A percentile compares a stretch with the other conserved stretches of the same genome.
Conservation (phyloP, 2,797 vertebrate genomes). For the Loriculus beryllinus region DNA sequence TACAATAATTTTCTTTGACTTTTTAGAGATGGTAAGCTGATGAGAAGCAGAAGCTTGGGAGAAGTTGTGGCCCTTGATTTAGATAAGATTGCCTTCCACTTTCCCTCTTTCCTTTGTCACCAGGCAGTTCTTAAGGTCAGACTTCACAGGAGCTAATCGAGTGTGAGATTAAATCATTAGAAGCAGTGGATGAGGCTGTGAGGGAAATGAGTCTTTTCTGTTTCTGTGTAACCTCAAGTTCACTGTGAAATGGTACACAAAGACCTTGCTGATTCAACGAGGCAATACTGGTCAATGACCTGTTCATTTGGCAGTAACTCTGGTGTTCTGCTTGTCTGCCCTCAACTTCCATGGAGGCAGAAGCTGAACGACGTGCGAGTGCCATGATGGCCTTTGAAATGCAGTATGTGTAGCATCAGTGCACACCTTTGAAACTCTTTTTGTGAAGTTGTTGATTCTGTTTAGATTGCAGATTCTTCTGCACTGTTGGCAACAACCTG, state of each 20-base stretch:
- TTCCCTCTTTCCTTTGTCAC: neutral
- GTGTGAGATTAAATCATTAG: conserved; percentile 23
- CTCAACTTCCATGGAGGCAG: neutral
- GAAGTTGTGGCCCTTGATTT: neutral
- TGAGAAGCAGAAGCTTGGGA: neutral
- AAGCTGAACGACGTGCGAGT: neutral
- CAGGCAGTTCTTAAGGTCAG: neutral
- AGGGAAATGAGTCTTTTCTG: neutral
- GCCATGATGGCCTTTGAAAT: neutral
- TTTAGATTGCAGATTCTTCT: neutral
- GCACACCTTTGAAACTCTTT: neutral
- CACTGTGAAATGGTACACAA: neutral
- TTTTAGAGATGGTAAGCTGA: neutral
- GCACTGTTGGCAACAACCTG: neutral
- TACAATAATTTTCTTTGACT: neutral
- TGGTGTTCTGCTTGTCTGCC: neutral
- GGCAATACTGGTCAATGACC: neutral
- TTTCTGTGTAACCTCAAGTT: neutral
- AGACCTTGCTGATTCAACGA: neutral
- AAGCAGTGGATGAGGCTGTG: neutral
- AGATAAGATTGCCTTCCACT: neutral
- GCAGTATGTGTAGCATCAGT: neutral
- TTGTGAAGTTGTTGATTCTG: neutral
- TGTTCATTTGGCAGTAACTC: conserved; percentile 1
- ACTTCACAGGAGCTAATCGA: neutral